These are phyloP conservation scores for Netta rufina DNA, from an alignment of 2,797 vertebrate genomes.

Conservation along the genomic window DNA sequence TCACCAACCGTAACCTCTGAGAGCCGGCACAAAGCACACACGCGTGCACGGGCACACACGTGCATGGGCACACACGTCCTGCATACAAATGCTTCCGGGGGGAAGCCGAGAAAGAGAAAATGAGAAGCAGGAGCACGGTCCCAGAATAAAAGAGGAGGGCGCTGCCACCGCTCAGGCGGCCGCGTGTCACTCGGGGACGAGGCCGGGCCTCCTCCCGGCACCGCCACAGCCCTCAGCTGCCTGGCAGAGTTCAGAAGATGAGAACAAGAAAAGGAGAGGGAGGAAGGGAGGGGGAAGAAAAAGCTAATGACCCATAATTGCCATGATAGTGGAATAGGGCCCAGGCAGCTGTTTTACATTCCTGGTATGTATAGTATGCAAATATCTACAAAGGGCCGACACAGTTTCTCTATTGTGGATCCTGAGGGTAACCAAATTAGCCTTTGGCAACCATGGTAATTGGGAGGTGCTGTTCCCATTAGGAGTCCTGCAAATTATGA, in stretches of 20 bases:
- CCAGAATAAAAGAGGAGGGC: conserved; percentile 24
- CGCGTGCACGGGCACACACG: not conserved
- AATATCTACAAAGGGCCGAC: conserved; percentile 83
- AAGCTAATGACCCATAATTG: conserved; percentile 87
- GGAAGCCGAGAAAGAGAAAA: not conserved
- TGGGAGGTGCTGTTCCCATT: conserved; percentile 87
- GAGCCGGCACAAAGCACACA: not conserved
- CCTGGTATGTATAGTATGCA: conserved; percentile 86
- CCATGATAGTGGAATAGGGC: conserved; percentile 81
- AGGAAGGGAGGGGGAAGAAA: conserved; percentile 32
- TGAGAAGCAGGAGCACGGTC: not conserved
- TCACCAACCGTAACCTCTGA: not conserved
- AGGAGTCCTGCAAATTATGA: conserved; percentile 87
- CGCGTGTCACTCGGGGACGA: conserved; percentile 19
- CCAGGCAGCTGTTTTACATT: conserved; percentile 85
- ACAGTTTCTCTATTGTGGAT: conserved; percentile 83
- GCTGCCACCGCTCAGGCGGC: not conserved
- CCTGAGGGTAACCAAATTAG: conserved; percentile 85
- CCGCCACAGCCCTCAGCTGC: conserved; percentile 73
- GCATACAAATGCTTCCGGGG: not conserved
- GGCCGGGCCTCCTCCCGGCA: not conserved
- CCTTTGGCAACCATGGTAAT: conserved; percentile 86
- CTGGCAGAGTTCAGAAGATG: conserved; percentile 75
- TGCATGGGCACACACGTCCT: not conserved
- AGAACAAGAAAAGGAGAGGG: conserved; percentile 70